A percentile compares a stretch with the other conserved stretches of the same genome.
Evolutionary conservation across 2,113 vertebrate species (phyloP).

Genomic region (Pitta sordida): DNA sequence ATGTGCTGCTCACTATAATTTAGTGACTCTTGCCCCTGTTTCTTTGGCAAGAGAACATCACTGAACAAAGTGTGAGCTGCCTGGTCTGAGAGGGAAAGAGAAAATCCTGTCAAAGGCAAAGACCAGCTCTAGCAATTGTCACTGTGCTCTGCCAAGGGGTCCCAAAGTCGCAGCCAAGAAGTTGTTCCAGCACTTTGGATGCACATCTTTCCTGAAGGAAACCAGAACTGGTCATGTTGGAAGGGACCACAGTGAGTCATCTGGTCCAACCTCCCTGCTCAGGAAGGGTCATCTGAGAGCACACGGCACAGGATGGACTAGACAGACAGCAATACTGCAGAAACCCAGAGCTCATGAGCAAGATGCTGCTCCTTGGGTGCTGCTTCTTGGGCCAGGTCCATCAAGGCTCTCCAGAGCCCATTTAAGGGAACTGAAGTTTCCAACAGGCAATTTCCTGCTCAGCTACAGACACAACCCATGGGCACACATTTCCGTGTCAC

Average conservation of each 20-base stretch:
- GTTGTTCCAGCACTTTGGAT: neutral
- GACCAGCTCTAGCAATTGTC: neutral
- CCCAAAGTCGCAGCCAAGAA: neutral
- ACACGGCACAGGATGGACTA: neutral
- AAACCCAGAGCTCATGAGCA: fast-evolving
- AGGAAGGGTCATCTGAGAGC: neutral
- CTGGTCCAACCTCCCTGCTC: neutral
- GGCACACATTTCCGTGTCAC: neutral
- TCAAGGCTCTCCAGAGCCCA: neutral
- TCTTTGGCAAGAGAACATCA: neutral
- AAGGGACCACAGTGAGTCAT: neutral
- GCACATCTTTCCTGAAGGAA: neutral
- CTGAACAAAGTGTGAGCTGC: fast-evolving
- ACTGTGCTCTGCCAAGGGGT: fast-evolving
- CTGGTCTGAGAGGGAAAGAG: neutral
- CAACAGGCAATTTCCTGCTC: fast-evolving
- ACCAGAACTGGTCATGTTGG: neutral
- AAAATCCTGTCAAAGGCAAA: neutral
- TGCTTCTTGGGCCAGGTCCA: neutral
- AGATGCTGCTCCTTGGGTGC: neutral
- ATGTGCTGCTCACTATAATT: neutral
- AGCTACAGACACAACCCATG: neutral
- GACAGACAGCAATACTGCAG: neutral
- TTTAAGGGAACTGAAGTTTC: neutral
- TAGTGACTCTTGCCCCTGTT: neutral